These are phyloP conservation scores for Aeoliscus strigatus DNA, from an alignment of 2,797 vertebrate species.

Conservation along the genomic window DNA sequence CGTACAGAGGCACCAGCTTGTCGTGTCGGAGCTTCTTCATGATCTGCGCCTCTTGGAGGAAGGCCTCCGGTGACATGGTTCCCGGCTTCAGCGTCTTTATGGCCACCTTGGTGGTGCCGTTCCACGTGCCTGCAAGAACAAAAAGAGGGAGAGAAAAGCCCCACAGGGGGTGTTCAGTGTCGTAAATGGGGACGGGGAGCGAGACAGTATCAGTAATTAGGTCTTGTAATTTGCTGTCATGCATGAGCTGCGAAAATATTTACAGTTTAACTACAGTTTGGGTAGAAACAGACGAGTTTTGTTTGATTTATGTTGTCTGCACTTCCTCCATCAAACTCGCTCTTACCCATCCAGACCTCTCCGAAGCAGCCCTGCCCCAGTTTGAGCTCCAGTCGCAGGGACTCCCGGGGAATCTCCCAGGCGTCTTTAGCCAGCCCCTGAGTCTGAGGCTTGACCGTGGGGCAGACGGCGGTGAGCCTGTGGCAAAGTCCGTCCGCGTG, in stretches of 20 bases:
- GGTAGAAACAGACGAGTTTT: conserved; percentile 28
- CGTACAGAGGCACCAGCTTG: conserved; percentile 92
- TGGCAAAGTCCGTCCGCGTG: conserved; percentile 94
- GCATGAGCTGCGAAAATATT: conserved; percentile 24
- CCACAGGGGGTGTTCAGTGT: conserved; percentile 43
- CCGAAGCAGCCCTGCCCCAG: conserved; percentile 96
- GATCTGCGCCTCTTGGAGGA: conserved; percentile 95
- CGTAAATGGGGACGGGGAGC: conserved; percentile 43
- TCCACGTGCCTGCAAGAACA: conserved; percentile 85
- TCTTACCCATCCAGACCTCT: conserved; percentile 98
- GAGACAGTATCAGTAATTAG: conserved; percentile 55
- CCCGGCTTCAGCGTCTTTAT: conserved; percentile 95
- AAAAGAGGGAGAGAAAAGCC: conserved; percentile 12
- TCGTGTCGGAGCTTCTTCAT: conserved; percentile 95
- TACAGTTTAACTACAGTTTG: conserved; percentile 21
- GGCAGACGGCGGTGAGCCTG: conserved; percentile 90
- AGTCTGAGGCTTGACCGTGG: conserved; percentile 94
- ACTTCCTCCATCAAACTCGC: conserved; percentile 3
- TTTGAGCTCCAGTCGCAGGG: conserved; percentile 89
- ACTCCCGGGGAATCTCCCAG: conserved; percentile 95
- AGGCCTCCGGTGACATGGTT: conserved; percentile 96
- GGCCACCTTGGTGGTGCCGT: conserved; percentile 94
- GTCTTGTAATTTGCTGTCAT: conserved; percentile 57
- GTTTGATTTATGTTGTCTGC: conserved; percentile 9
- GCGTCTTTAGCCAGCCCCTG: conserved; percentile 94